Evolutionary conservation across 2,797 vertebrate genomes (phyloP), one percentile per base, ranked within the genome.

Genomic region (Esox lucius): DNA sequence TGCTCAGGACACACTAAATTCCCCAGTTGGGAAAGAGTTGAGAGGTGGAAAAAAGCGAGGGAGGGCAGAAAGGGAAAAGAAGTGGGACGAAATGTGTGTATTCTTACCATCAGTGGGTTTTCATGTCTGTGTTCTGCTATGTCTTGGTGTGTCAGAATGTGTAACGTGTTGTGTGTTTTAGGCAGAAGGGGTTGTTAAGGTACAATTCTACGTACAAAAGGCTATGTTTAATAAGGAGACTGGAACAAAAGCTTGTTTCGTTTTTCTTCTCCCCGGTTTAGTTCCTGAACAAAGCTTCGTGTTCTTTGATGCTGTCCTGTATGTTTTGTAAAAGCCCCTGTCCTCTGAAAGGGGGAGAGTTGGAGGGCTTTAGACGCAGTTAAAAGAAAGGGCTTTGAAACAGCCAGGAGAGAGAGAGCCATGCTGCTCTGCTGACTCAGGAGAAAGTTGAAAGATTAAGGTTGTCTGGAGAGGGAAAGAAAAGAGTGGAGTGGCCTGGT

Each of bases 361-460:
- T 64, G 62, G 26, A 64, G 24, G 28, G 11, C 15, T 64, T 64
- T 15, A 64, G 62, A 64, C 62, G 12, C 26, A 28, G 26, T 64
- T 64, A 28, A 11, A 31, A 64, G 28, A 64, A 64, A 64, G 26
- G 28, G 26, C 2, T 87, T 93, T 59, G 56, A 16, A 59, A 24
- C 56, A 22, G 56, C n/a, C 56, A 59, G 56, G 35, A 49, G 33
- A 62, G 68, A 48, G 75, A 62, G 72, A 80, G 77, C 65, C 56
- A 72, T 22, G 68, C 51, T 59, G 49, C 65, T 80, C 71, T 77
- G 92, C 91, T 91, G 92, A 93, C 84, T 91, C 89, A 90, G 89
- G 88, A 90, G 84, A 91, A 92, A 86, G 84, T 85, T 66, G 69
- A 84, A 80, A 90, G 88, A 90, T 88, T 83, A 90, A 85, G 87